Evolutionary conservation across 1,140 invertebrate species (phyloP).

Genomic region (Brachionus plicatilis): DNA sequence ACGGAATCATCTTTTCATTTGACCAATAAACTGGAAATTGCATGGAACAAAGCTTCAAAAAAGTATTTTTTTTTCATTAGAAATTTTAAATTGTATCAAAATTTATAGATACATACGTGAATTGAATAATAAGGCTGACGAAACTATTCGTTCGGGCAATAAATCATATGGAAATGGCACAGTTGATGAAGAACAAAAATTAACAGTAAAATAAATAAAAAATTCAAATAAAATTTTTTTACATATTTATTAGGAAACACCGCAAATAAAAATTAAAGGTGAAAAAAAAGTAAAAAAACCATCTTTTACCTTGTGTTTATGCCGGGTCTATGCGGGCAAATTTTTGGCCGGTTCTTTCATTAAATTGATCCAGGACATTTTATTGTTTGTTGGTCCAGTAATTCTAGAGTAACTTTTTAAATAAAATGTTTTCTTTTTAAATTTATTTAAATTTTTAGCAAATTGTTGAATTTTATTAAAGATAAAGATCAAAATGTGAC

Average conservation of each 20-base stretch:
- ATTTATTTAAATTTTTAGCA: not conserved
- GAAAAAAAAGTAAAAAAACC: constrained; percentile 10
- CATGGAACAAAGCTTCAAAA: constrained; percentile 20
- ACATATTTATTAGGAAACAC: not conserved
- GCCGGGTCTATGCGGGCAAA: constrained; percentile 16
- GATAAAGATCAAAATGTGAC: constrained; percentile 48
- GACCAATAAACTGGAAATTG: not conserved
- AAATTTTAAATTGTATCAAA: not conserved
- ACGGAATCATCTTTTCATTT: constrained; percentile 13
- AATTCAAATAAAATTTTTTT: not conserved
- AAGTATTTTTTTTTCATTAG: not conserved
- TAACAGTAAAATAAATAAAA: not conserved
- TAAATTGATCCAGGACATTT: constrained; percentile 39
- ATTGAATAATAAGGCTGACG: not conserved
- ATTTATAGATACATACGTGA: not conserved
- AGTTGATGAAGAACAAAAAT: constrained; percentile 15
- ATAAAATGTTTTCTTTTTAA: not conserved
- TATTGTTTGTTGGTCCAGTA: constrained; percentile 6
- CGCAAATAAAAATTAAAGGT: not conserved
- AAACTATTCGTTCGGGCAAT: not conserved
- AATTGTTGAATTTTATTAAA: constrained; percentile 28
- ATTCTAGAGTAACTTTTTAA: constrained; percentile 29
- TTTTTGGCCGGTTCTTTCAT: constrained; percentile 39
- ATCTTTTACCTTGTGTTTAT: constrained; percentile 5
- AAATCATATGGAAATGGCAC: constrained; percentile 10